Percentiles rank a stretch among this genome's conserved stretches.
Evolutionary conservation across 2,888 invertebrate species (phyloP).

Genomic region (Scaptodrosophila latifasciaeformis): DNA sequence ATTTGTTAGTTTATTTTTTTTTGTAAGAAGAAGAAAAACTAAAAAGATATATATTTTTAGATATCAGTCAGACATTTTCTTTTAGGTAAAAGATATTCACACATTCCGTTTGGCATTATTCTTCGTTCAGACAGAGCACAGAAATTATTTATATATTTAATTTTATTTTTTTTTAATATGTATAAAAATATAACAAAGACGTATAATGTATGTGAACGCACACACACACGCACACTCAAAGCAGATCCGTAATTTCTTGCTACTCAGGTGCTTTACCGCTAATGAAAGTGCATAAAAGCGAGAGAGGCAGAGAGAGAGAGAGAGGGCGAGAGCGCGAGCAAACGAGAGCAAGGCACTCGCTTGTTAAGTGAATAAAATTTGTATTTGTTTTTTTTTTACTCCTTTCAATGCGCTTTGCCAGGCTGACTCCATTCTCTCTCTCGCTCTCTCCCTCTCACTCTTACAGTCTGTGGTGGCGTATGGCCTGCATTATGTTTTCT

Average conservation of each 20-base stretch:
- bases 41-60: background rate
- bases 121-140: conserved; percentile 29
- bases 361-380: too few species aligned
- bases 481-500: too few species aligned
- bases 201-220: conserved; percentile 25
- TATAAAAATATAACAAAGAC: conserved; percentile 29
- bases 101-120: background rate
- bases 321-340: too few species aligned
- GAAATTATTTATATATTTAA: conserved; percentile 48
- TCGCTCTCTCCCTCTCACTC: too few species aligned
- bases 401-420: too few species aligned
- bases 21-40: too few species aligned
- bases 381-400: too few species aligned
- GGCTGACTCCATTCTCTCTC: too few species aligned
- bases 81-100: background rate
- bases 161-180: conserved; percentile 58
- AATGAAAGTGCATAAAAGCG: conserved; percentile 1
- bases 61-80: background rate
- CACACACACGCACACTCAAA: conserved; percentile 23
- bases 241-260: conserved; percentile 27
- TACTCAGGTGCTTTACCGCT: conserved; percentile 14
- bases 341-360: background rate
- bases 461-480: too few species aligned
- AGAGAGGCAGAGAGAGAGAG: background rate
- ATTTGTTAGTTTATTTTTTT: too few species aligned